Base-by-base conservation (phyloP, 2,888 invertebrate genomes). In the Trichogramma evanescens region DNA sequence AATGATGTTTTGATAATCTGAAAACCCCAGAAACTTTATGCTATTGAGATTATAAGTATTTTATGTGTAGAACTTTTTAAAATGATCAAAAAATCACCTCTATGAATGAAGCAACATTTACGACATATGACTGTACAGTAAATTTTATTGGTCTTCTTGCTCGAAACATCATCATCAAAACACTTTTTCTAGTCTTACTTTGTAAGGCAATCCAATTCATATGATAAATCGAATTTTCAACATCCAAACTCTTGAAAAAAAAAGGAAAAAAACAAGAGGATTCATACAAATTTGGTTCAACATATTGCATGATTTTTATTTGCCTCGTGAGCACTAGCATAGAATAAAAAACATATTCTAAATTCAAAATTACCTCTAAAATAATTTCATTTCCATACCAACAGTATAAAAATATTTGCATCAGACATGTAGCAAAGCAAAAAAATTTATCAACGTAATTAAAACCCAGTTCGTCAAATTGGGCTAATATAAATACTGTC, bases 61-160 rank as follows among this genome's bases (percentile, higher is more conserved):
- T n/a, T 42, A 52, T 42, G 10, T 10, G 42, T 10, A 5, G 40
- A 39, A 40, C 40, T 6, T 40, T 9, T 5, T n/a, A 5, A 51
- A 51, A 40, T 39, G 13, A 6, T 48, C 46, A 1, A 26, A 26
- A 26, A 26, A 26, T 26, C 26, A 63, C 63, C 43, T 54, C 50
- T 4, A 63, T 53, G 41, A 63, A 63, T n/a, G 63, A 63, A n/a
- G 54, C 26, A 39, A 61, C 41, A 48, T 63, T 63, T 59, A 63
- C 61, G n/a, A 54, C 39, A 41, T 61, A 58, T 44, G 50, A 40
- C 45, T 54, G 58, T 51, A 50, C 41, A 8, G 41, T 5, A 57
- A 63, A 51, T 54, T 50, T 8, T 13, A 63, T 56, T 7, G 58
- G 13, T 51, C 41, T 8, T 4, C 51, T 50, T n/a, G 63, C 8